Evolutionary conservation across 2,888 invertebrate species (phyloP), one percentile per base, ranked within the genome.

Genomic region (Venusia cambrica): DNA sequence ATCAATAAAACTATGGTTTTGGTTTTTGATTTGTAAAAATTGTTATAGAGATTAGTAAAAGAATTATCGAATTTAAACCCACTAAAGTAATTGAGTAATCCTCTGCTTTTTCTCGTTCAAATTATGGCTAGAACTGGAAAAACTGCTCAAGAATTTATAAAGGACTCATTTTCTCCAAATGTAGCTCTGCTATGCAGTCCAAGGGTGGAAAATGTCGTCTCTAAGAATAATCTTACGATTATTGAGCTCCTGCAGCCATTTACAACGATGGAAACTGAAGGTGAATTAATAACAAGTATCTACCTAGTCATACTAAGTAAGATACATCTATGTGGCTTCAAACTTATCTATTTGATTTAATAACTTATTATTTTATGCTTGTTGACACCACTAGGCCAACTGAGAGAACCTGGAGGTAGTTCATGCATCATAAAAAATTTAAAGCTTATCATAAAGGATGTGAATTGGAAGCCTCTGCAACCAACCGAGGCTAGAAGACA

Each of bases 181-280:
- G 90, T 98, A 48, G 97, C 96, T 26, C 94, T 96, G 10, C 85
- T 97, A 51, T 93, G 93, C 63, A 96, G 96, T 62, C 87, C 91
- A 19, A 90, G 92, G 71, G 97, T 96, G 5, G 96, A 97, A 60
- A 90, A 91, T 61, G 87, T 94, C 35, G 96, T 97, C 62, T 92
- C 92, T 53, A 97, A 96, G 69, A 98, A 97, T 77, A 96, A 97
- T 83, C 88, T 98, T 43, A 92, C 93, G 15, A 96, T 98, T 68
- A 92, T 94, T 31, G 97, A 98, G 81, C 78, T 98, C 45, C 80
- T 98, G 31, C 96, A 97, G 70, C 98, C 98, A 0, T 98, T 98
- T 92, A 93, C 72, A 89, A 90, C 70, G 69, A 94, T 63, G 91
- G 93, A 83, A 10, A 71, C 66, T 58, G 85, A 87, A 73, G 83